Base-by-base conservation (phyloP, 2,888 invertebrate genomes). In the Cataglyphis albicans region DNA sequence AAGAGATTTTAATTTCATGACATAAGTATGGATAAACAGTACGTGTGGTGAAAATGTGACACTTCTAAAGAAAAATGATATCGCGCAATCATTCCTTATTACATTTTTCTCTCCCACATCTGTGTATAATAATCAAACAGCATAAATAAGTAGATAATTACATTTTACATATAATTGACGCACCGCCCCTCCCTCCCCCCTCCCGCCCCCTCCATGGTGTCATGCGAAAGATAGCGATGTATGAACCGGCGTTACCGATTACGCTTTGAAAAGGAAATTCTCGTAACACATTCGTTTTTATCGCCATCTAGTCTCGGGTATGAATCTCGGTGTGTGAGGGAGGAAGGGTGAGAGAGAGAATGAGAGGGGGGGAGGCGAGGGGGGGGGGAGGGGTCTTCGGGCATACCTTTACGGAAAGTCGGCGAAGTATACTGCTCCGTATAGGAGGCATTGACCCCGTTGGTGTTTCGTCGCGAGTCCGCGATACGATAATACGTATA, bases 201-300 rank as follows among this genome's bases (percentile, higher is more conserved):
- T 0, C 32, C 6, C 32, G 6, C 1, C 0, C 25, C 0, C 25
- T 29, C 25, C 25, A 0, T 25, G 25, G 52, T 21, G 38, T 25
- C 52, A 70, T 15, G 52, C 52, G 44, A 38, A 76, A 48, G 59
- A 15, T 9, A 35, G 67, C 48, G 48, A 61, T 48, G 59, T 21
- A 55, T 44, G 84, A 59, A 59, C 35, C 67, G 44, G 48, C 59
- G 59, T 44, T 57, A 32, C 7, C 76, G 52, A 91, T 89, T 91
- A 88, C 90, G 87, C 85, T 91, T 93, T 92, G 94, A 94, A 94
- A 94, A 94, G 93, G 94, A 93, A 94, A 94, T 93, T 93, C 93
- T 92, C 92, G 93, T 93, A 93, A 94, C 93, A 93, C 93, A 93
- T 93, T 93, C 93, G 94, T 94, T 94, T 94, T 94, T 93, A 93